Percentiles rank a stretch among this genome's conserved stretches.
Evolutionary conservation across 2,888 invertebrate species (phyloP).

Genomic region (Parnassius smintheus): DNA sequence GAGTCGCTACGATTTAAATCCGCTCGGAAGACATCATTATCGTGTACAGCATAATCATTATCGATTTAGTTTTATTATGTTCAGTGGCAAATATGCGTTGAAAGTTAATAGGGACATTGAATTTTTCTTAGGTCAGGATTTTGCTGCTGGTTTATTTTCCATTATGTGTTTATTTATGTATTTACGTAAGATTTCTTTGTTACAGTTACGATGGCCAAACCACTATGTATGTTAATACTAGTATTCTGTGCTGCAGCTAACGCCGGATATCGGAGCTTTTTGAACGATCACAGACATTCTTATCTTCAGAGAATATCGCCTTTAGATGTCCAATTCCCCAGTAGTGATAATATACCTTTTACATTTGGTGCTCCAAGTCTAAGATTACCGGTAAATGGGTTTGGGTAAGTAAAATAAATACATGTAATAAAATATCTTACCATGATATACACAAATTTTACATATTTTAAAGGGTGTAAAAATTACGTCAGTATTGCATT

Average conservation of each 20-base stretch:
- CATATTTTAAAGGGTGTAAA: too few relatives aligned
- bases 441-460: too few relatives aligned
- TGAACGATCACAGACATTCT: conserved; percentile 32
- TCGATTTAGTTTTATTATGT: too few relatives aligned
- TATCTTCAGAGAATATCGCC: conserved; percentile 33
- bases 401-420: conserved; percentile 34
- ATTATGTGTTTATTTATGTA: background rate
- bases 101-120: too few relatives aligned
- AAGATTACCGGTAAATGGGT: conserved; percentile 54
- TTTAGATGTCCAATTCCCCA: conserved; percentile 24
- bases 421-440: too few relatives aligned
- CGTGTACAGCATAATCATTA: too few relatives aligned
- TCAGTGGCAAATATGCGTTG: too few relatives aligned
- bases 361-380: conserved; percentile 37
- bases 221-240: conserved; percentile 36
- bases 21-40: too few relatives aligned
- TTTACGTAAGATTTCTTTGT: conserved; percentile 33
- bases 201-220: conserved; percentile 47
- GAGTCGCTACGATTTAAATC: too few relatives aligned
- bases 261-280: conserved; percentile 35
- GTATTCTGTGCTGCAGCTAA: conserved; percentile 40
- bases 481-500: too few relatives aligned
- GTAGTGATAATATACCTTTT: conserved; percentile 18
- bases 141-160: too few relatives aligned
- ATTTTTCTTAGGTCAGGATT: too few relatives aligned